These are phyloP conservation scores for Ophion slaviceki DNA, from an alignment of 2,888 invertebrate species.

Conservation along the genomic window DNA sequence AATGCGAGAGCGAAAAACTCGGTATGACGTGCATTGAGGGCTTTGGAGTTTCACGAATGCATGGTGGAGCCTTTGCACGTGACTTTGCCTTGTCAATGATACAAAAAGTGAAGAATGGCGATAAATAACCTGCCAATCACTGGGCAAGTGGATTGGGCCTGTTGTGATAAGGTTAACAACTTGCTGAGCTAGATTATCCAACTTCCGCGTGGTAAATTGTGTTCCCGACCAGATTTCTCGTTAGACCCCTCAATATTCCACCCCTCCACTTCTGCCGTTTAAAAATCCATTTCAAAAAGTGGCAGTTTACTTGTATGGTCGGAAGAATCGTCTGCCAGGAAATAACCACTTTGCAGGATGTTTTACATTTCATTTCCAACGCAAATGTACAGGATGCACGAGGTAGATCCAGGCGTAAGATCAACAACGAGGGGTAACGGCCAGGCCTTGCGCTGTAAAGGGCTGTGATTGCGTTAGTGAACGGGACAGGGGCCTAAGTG, in stretches of 20 bases:
- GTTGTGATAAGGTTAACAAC: neutral
- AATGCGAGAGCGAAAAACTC: neutral
- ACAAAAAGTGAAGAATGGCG: neutral
- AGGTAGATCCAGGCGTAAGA: neutral
- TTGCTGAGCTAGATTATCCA: neutral
- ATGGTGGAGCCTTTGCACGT: neutral
- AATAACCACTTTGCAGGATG: constrained; percentile 22
- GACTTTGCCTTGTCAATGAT: neutral
- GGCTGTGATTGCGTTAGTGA: neutral
- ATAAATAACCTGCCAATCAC: neutral
- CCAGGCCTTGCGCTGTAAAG: neutral
- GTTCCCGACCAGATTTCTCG: constrained; percentile 9
- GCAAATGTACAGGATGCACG: constrained; percentile 72
- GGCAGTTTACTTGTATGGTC: neutral
- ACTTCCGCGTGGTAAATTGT: neutral
- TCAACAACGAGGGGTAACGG: neutral
- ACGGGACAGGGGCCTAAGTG: neutral
- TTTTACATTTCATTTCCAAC: constrained; percentile 75
- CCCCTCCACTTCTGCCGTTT: neutral
- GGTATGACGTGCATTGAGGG: neutral
- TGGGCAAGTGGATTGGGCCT: neutral
- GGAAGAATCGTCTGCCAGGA: constrained; percentile 11
- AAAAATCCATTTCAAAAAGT: neutral
- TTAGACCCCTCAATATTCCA: neutral
- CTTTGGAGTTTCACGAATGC: neutral